Evolutionary conservation across 2,888 invertebrate genomes (phyloP), one percentile per base, ranked within the genome.

Genomic region (Acrobasis suavella): DNA sequence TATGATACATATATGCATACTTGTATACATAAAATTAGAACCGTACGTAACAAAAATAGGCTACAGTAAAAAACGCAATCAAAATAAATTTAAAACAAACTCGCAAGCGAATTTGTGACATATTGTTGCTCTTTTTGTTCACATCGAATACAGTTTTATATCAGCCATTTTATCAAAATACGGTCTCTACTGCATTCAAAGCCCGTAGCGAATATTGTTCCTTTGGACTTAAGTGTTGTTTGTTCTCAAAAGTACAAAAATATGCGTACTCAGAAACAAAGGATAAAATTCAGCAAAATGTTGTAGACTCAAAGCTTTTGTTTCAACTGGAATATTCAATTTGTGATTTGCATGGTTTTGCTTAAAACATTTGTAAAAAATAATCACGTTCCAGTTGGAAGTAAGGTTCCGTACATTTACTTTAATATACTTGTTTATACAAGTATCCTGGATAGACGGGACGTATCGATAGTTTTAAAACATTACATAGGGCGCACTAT

Each of bases 271-370:
- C 55, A 39, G 42, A 56, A 42, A 56, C 56, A 56, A 56, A 56
- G 56, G 56, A 56, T 55, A 16, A 55, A 32, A 55, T 42, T 46
- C 42, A 22, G 9, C 56, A 42, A 42, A 46, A 56, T 42, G 42
- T 15, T 42, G 42, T 15, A 54, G 42, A 22, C 46, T 56, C 42
- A 42, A 56, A 56, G 56, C 56, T 55, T 39, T 46, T 55, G 16
- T 39, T 22, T 39, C 56, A 38, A 56, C 56, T 56, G 55, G 56
- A 56, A 56, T 56, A 56, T 56, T 46, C 56, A 56, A 56, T 56
- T 56, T 56, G 56, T 42, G 17, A 46, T 56, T 56, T 56, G 56
- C 56, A 56, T 56, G 56, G 22, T 42, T 17, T 42, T 42, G 56
- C 10, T 46, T 12, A 7, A 46, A 46, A 46, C n/a, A n/a, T 46